phyloP scores from a whole-genome alignment of 2,113 vertebrate species.

The Numenius arquata region DNA sequence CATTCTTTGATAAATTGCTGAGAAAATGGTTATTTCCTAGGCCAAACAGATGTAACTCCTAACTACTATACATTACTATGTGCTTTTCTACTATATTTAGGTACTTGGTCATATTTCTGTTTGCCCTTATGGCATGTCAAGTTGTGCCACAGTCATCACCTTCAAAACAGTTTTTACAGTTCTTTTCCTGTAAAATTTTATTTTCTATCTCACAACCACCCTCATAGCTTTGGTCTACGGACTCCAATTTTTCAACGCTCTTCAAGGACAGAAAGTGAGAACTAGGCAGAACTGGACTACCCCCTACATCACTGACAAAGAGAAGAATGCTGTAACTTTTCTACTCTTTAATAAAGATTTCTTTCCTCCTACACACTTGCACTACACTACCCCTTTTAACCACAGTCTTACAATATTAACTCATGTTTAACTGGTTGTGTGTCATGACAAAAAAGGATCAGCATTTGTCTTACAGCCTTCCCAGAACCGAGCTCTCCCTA shows the following conservation, averaged over 20 bases:
- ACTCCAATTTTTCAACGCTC: neutral
- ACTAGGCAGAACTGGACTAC: neutral
- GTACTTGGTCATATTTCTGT: neutral
- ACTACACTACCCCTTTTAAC: neutral
- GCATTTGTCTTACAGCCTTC: neutral
- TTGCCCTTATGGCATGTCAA: neutral
- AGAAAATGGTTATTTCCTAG: neutral
- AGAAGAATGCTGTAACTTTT: neutral
- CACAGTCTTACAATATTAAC: neutral
- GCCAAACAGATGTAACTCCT: neutral
- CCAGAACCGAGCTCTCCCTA: neutral
- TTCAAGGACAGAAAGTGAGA: neutral
- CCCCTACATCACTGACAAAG: neutral
- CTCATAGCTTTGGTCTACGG: neutral
- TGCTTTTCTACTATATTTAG: neutral
- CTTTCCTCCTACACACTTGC: neutral
- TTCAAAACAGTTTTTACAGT: neutral
- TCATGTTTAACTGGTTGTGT: neutral
- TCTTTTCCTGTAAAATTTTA: neutral
- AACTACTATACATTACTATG: neutral
- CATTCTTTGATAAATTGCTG: neutral
- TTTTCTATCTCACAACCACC: neutral
- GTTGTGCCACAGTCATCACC: neutral
- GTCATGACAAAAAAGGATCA: neutral
- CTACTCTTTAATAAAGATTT: neutral